A percentile compares a stretch with the other conserved stretches of the same genome.
Conservation (phyloP, 2,797 vertebrate species). For the Presbytis comata region DNA sequence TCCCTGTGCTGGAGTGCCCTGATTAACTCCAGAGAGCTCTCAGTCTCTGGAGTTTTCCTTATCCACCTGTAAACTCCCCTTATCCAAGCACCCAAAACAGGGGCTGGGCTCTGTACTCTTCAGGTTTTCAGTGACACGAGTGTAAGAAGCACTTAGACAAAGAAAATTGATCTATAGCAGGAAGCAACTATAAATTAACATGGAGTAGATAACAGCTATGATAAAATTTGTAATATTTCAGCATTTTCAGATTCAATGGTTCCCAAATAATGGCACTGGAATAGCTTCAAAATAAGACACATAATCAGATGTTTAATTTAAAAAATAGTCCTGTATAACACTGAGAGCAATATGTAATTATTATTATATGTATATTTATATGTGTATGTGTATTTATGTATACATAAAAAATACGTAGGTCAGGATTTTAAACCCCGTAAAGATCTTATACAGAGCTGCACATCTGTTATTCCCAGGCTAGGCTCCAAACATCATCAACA, state of each 20-base stretch:
- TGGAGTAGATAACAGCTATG: background rate
- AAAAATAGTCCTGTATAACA: background rate
- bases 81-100: background rate
- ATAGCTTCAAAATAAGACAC: background rate
- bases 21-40: background rate
- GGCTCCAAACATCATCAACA: background rate
- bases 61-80: background rate
- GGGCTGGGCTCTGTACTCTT: background rate
- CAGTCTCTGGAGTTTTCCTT: background rate
- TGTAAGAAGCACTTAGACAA: background rate
- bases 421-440: background rate
- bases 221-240: background rate
- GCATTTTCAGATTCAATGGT: background rate
- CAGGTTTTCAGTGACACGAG: background rate
- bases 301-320: background rate
- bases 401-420: background rate
- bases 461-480: background rate
- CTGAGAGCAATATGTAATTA: background rate
- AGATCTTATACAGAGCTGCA: background rate
- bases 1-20: background rate
- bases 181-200: background rate
- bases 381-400: background rate
- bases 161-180: background rate
- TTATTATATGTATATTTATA: background rate
- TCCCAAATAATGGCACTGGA: background rate